Base-by-base conservation (phyloP, 2,113 vertebrate genomes). In the Sakesphorus luctuosus region DNA sequence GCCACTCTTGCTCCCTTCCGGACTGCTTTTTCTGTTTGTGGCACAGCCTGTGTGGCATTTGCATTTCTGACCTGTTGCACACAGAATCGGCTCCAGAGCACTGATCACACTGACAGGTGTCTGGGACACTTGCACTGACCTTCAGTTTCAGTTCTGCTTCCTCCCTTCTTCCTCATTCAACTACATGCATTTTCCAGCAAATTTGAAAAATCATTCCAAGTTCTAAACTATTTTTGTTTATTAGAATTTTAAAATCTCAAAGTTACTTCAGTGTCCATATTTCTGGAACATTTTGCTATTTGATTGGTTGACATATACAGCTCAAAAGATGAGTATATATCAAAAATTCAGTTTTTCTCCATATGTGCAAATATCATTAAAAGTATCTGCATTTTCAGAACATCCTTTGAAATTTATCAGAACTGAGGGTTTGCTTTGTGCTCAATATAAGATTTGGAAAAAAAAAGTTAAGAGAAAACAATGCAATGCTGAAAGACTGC, bases 31-130 rank as follows among this genome's bases (percentile, higher is more conserved):
- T 61, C 25, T 3, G 2, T 46, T 65, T 59, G 44, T 17, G 59
- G 43, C 78, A 40, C 36, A 38, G 20, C 19, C 43, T 2, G 0
- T 47, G 25, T 3, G 2, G 36, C 33, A 26, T 43, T 65, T 19
- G 1, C 24, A 10, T 81, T 84, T 62, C 50, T 62, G 56, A 26
- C 9, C 43, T 52, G 9, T 29, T 50, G 19, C 9, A 26, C 8
- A 10, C 20, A 18, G 11, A n/a, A 25, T 9, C 24, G 24, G 35
- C 36, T 73, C 50, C 63, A 13, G 36, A 56, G 67, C 40, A 3
- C 23, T 20, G 10, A 18, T 6, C 0, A 0, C 46, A 13, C n/a
- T 50, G 47, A 5, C 0, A 2, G n/a, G 13, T 58, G 58, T 33
- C 36, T 46, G 43, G 56, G 12, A n/a, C 58, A 12, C 44, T 62